Conservation (phyloP, 2,888 invertebrate genomes). For the Subacronicta megacephala region DNA sequence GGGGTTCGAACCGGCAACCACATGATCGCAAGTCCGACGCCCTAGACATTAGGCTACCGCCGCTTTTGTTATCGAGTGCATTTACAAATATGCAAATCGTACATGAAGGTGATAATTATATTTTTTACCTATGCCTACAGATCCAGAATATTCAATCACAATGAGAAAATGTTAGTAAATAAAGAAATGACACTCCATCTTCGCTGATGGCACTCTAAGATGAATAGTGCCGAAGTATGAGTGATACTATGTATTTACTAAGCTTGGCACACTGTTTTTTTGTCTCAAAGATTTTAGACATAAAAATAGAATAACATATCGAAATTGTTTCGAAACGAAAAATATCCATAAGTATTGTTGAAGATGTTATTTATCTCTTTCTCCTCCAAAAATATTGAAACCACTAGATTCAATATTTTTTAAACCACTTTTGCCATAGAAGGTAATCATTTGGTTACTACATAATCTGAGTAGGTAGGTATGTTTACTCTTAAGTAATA, state of each 20-base stretch:
- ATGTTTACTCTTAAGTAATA: no score
- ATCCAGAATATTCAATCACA: slow-evolving; percentile 3
- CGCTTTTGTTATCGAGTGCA: no score
- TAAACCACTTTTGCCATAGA: no score
- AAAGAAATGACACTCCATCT: slow-evolving; percentile 28
- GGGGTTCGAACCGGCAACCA: no score
- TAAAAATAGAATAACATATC: slow-evolving; percentile 3
- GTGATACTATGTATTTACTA: slow-evolving; percentile 36
- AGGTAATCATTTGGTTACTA: no score
- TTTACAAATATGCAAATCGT: no score
- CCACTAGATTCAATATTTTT: no score
- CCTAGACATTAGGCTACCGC: no score
- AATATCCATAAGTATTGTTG: slow-evolving; percentile 2
- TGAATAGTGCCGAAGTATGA: slow-evolving; percentile 43
- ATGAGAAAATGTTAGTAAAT: slow-evolving; percentile 11
- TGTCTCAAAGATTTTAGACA: neutral
- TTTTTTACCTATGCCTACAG: neutral
- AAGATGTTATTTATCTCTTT: neutral
- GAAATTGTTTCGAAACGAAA: neutral
- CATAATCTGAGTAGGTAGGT: no score
- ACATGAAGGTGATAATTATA: no score
- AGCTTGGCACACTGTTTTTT: slow-evolving; percentile 7
- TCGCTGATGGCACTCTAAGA: slow-evolving; percentile 18
- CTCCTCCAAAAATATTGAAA: no score
- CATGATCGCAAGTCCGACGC: no score